Evolutionary conservation across 2,113 vertebrate species (phyloP).

Genomic region (Leptocoma aspasia): DNA sequence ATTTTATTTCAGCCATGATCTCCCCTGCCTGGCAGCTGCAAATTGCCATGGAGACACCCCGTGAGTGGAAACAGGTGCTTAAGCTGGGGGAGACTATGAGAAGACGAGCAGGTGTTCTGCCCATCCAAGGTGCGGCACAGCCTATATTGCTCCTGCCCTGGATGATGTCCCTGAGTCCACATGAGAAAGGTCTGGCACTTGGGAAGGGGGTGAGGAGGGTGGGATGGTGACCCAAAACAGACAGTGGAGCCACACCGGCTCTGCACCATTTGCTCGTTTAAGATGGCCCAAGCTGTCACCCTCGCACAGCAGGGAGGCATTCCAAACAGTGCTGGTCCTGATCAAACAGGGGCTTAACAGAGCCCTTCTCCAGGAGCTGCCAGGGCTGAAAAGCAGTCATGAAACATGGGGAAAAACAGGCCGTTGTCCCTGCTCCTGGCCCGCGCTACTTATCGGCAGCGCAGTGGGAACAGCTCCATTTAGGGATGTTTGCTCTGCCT

Average conservation of each 20-base stretch:
- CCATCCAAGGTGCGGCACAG: fast-evolving
- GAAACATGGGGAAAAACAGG: neutral
- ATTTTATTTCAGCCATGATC: neutral
- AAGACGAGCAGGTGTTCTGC: neutral
- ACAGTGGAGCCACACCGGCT: neutral
- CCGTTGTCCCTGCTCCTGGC: neutral
- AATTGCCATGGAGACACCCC: neutral
- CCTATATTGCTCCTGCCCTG: neutral
- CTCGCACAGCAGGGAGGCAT: neutral
- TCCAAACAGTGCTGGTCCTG: neutral
- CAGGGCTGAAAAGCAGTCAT: neutral
- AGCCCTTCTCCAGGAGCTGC: neutral
- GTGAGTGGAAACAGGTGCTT: neutral
- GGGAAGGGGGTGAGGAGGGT: fast-evolving
- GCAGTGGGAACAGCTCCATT: neutral
- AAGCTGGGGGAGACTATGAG: fast-evolving
- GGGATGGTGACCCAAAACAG: neutral
- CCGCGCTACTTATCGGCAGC: neutral
- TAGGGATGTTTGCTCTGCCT: constrained; percentile 49
- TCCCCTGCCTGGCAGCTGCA: neutral
- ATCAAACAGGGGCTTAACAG: neutral
- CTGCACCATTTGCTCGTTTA: neutral
- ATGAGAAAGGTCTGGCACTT: fast-evolving
- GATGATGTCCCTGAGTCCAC: neutral
- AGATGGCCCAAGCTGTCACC: neutral